A percentile compares a stretch with the other conserved stretches of the same genome.
phyloP scores from a whole-genome alignment of 2,113 vertebrate species.

The Rhombomys opimus region DNA sequence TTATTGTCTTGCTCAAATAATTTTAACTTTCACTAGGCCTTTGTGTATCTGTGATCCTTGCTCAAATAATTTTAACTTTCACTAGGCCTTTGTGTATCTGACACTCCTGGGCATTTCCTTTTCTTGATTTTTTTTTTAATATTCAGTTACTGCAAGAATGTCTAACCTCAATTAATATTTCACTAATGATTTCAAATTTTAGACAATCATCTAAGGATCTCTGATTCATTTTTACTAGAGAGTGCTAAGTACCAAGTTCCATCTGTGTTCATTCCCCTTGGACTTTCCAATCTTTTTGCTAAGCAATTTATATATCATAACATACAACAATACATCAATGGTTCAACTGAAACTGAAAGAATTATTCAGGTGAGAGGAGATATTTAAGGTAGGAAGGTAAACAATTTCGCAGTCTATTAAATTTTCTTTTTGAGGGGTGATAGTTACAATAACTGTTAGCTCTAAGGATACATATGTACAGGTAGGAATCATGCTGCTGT shows the following conservation, averaged over 20 bases:
- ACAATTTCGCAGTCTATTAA: not conserved
- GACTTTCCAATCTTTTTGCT: not conserved
- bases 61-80: not conserved
- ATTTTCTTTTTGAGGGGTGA: not conserved
- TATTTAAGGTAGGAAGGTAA: not conserved
- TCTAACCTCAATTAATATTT: not conserved
- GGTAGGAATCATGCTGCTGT: not conserved
- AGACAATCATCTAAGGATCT: not conserved
- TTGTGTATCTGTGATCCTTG: not conserved
- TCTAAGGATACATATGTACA: not conserved
- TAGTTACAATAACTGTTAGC: too few relatives aligned
- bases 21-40: not conserved
- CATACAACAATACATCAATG: not conserved
- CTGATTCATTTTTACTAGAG: not conserved
- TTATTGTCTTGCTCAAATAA: not conserved
- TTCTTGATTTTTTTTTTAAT: not conserved
- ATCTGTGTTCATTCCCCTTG: not conserved
- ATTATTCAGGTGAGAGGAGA: not conserved
- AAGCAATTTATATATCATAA: not conserved
- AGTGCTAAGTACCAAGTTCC: not conserved
- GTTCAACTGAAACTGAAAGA: not conserved
- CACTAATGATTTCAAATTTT: not conserved
- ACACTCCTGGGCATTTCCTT: not conserved
- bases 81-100: not conserved
- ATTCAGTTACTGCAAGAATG: not conserved